Evolutionary conservation across 2,113 vertebrate species (phyloP).

Genomic region (Ctenodactylus gundi): DNA sequence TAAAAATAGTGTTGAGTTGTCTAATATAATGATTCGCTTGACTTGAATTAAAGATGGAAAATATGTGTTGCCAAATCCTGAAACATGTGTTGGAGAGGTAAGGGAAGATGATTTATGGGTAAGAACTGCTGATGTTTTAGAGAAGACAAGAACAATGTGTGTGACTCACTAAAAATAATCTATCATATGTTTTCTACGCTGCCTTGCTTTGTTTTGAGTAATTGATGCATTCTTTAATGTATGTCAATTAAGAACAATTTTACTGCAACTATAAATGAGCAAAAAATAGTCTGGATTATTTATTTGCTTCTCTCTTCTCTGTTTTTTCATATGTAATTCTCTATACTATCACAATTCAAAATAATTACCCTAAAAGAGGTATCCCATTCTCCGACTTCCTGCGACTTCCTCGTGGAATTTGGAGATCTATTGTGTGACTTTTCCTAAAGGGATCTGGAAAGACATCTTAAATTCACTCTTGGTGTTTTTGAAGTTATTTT

Average conservation of each 20-base stretch:
- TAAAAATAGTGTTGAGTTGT: too few relatives aligned
- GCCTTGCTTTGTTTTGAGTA: background rate
- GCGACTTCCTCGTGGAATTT: background rate
- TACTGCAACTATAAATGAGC: background rate
- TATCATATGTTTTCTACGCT: background rate
- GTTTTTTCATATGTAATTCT: background rate
- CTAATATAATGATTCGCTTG: too few relatives aligned
- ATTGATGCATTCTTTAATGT: background rate
- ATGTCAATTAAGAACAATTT: background rate
- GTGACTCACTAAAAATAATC: background rate
- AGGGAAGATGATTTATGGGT: background rate
- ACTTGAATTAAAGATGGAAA: too few relatives aligned
- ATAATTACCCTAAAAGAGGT: constrained; percentile 14
- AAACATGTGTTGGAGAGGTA: constrained; percentile 1
- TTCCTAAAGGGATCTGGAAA: constrained; percentile 11
- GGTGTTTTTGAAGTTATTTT: constrained; percentile 40
- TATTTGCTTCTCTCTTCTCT: background rate
- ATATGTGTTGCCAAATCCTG: background rate
- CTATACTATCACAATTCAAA: constrained; percentile 27
- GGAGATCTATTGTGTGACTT: background rate
- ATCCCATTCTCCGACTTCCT: background rate
- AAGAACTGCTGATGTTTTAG: background rate
- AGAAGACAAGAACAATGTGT: background rate
- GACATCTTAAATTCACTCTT: background rate
- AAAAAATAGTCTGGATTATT: background rate